Percentiles rank a stretch among this genome's conserved stretches.
phyloP scores from a whole-genome alignment of 2,888 invertebrate genomes.

The Pyralis farinalis region DNA sequence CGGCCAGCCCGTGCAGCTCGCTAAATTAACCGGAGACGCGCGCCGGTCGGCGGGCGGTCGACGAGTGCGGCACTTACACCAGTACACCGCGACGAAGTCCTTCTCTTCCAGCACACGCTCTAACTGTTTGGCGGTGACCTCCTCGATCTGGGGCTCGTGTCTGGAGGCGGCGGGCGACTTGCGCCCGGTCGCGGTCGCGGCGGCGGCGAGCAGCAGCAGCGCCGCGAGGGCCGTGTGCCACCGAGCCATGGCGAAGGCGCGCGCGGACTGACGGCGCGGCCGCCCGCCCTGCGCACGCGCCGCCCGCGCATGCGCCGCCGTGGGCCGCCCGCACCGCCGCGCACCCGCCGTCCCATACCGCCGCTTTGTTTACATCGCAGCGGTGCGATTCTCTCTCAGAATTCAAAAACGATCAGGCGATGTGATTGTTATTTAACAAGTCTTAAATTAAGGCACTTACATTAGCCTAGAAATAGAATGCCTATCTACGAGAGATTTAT shows the following conservation, averaged over 20 bases:
- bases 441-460: background rate
- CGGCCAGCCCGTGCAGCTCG: constrained; percentile 44
- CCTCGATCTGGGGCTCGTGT: constrained; percentile 92
- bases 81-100: constrained; percentile 97
- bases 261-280: constrained; percentile 66
- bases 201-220: constrained; percentile 77
- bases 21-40: constrained; percentile 47
- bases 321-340: constrained; percentile 30
- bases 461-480: background rate
- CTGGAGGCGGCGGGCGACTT: constrained; percentile 65
- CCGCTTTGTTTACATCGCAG: constrained; percentile 45
- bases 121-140: constrained; percentile 95
- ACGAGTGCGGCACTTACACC: constrained; percentile 89
- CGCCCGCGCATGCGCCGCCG: constrained; percentile 30
- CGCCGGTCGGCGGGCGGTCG: constrained; percentile 40
- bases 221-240: constrained; percentile 73
- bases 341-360: constrained; percentile 19
- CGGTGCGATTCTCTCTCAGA: constrained; percentile 8
- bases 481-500: background rate
- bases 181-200: constrained; percentile 72
- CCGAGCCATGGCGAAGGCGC: constrained; percentile 77
- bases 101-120: constrained; percentile 93
- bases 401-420: constrained; percentile 4
- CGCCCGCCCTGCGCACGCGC: constrained; percentile 46
- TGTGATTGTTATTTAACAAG: constrained; percentile 10